These are phyloP conservation scores for Hemichromis elongatus DNA, from an alignment of 2,113 vertebrate species.

Conservation along the genomic window DNA sequence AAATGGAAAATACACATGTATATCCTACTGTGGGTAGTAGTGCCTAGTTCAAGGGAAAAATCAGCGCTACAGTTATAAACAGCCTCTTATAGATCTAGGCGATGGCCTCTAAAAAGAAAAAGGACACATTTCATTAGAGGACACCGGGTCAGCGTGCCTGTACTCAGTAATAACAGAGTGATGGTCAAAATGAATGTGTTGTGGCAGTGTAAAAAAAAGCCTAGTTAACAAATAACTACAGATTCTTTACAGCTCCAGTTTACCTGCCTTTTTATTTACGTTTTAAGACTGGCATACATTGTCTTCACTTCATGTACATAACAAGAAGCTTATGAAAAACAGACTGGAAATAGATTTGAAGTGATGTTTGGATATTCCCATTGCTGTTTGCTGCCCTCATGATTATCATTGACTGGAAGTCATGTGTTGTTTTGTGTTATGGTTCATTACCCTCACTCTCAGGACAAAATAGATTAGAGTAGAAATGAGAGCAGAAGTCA, in stretches of 20 bases:
- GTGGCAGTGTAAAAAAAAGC: not conserved
- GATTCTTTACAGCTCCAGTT: rapidly evolving
- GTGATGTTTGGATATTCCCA: not conserved
- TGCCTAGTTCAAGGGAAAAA: not conserved
- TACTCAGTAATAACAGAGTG: not conserved
- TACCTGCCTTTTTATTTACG: not conserved
- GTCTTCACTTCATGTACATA: not conserved
- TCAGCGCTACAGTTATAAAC: not conserved
- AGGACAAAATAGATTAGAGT: slow-evolving; percentile 33
- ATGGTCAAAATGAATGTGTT: not conserved
- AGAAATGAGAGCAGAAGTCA: slow-evolving; percentile 10
- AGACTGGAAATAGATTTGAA: not conserved
- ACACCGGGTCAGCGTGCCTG: not conserved
- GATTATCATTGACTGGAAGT: slow-evolving; percentile 28
- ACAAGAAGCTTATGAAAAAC: not conserved
- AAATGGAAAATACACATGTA: not conserved
- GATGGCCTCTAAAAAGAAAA: not conserved
- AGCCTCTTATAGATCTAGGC: not conserved
- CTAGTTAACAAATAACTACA: not conserved
- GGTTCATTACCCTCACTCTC: slow-evolving; percentile 39
- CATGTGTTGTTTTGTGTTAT: slow-evolving; percentile 34
- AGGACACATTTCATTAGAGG: not conserved
- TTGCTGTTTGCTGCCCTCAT: not conserved
- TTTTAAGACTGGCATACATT: not conserved
- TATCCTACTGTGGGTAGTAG: not conserved